A percentile compares a stretch with the other conserved stretches of the same genome.
Evolutionary conservation across 2,113 vertebrate genomes (phyloP).

Genomic region (Myrmecobius fasciatus): DNA sequence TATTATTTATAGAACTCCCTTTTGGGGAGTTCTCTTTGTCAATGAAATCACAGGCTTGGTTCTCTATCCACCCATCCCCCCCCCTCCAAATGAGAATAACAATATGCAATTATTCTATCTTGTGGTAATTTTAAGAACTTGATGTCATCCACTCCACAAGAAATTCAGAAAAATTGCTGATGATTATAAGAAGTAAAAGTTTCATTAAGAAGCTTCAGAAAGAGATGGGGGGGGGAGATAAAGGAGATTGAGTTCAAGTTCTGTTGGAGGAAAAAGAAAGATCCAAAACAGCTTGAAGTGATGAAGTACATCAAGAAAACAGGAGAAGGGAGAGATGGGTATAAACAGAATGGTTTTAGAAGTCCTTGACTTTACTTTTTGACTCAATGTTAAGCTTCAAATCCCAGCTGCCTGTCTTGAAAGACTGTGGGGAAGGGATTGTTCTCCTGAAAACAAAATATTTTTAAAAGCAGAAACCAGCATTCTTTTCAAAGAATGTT

Average conservation of each 20-base stretch:
- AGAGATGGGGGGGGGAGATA: background rate
- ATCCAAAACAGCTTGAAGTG: background rate
- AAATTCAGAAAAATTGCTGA: background rate
- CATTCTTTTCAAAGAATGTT: background rate
- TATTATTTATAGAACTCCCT: background rate
- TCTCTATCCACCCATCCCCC: background rate
- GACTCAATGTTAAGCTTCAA: background rate
- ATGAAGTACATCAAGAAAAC: background rate
- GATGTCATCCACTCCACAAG: background rate
- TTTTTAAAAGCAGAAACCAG: background rate
- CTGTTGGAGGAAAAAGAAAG: background rate
- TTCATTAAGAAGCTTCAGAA: background rate
- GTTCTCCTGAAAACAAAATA: background rate
- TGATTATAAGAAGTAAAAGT: background rate
- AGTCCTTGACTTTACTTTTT: background rate
- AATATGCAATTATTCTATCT: background rate
- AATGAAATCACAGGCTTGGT: background rate
- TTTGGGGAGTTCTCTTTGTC: background rate
- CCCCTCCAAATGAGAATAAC: background rate
- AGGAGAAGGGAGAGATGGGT: background rate
- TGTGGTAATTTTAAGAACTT: background rate
- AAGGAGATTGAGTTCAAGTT: background rate
- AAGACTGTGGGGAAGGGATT: background rate
- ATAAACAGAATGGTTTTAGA: background rate
- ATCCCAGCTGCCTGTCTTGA: background rate